Base-by-base conservation (phyloP, 2,113 vertebrate species). In the Podarcis raffonei region DNA sequence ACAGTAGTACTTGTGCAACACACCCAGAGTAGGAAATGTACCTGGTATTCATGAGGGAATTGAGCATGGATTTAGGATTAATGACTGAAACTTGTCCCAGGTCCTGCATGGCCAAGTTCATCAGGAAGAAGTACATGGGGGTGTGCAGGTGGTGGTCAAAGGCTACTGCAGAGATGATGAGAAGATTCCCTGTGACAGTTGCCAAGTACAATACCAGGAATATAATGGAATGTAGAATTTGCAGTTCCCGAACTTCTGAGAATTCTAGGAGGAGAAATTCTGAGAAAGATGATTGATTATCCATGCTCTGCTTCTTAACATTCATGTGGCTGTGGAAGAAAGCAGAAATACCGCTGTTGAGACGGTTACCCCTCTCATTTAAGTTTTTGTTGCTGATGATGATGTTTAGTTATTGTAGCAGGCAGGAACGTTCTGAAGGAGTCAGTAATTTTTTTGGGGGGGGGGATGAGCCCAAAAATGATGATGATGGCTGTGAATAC, bases 71-170 rank as follows among this genome's bases (percentile, higher is more conserved):
- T 53, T 71, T 83, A 39, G 82, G 79, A 6, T n/a, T n/a, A 9
- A 71, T 69, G 39, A n/a, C 82, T 22, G 82, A 83, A 48, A 71
- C 27, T 12, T 25, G 7, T 1, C 66, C 66, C n/a, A 83, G 39
- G 9, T 83, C 82, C 39, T 71, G 82, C 6, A 48, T 48, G 6
- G 66, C 82, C 39, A 83, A 20, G 66, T 71, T 71, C 27, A 83
- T 32, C 1, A 87, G 32, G 6, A 87, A 87, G 39, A 87, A 87
- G 23, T 87, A 80, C 77, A 87, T 87, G 13, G 85, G 77, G 22
- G 66, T 81, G 8, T 87, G 77, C 48, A 87, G 78, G 13, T 37
- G 66, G 13, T 81, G 42, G 32, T 87, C 65, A 57, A 23, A 27
- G 32, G 15, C 15, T 18, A 87, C 5, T 1, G 65, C 86, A 37